Evolutionary conservation across 2,797 vertebrate genomes (phyloP), one percentile per base, ranked within the genome.

Genomic region (Clarias fuscus): DNA sequence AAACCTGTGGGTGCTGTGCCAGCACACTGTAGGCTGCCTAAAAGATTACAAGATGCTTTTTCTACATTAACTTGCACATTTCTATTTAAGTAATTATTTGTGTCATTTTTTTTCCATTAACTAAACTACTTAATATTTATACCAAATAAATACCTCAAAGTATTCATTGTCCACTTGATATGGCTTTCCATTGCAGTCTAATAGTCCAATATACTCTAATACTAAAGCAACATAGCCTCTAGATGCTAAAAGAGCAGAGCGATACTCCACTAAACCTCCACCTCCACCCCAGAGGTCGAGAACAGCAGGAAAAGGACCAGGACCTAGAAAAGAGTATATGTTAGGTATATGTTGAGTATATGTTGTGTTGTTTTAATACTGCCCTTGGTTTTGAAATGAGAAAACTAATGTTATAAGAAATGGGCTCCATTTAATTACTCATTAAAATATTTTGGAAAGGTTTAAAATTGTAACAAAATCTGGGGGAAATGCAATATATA

Each of bases 261-360:
- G 94, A 65, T 93, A 94, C 88, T 96, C 95, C 81, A 95, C 90
- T 73, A 95, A 59, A 24, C 93, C 90, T 2, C 94, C 94, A 61
- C 90, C 93, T 0, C 92, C 94, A 40, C 95, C 95, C 94, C 94
- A 95, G 72, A 96, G 86, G 86, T 96, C 95, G 84, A 96, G 59
- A 58, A 96, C 33, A 5, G 88, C 95, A 8, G 95, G 95, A 87
- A 95, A 96, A 13, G 93, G 95, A 27, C 95, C 95, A 1, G 93
- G 89, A 75, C 95, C 95, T 96, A 33, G 18, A 70, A 71, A 79
- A 81, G 15, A 78, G 20, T 15, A 71, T 17, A 67, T n/a, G 53
- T 22, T 58, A 48, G 78, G 37, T 37, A 37, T 37, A 37, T 37
- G 37, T 4, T 37, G 37, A 37, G 37, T 37, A 37, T 37, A 37